Base-by-base conservation (phyloP, 92 coral and sea anemone species). In the Pocillopora grandis region DNA sequence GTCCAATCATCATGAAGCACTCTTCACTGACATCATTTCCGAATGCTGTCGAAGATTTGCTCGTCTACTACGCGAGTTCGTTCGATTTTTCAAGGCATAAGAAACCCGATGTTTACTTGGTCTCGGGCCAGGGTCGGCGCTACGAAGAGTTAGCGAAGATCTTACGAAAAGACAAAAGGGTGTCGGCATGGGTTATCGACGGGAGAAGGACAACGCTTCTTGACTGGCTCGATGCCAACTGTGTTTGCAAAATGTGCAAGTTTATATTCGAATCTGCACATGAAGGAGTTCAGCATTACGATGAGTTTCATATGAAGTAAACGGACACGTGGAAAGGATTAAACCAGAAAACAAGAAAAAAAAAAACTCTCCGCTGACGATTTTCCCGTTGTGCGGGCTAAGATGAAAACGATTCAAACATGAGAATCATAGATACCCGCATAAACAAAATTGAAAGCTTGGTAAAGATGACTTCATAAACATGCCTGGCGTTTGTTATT, bases 121-220 rank as follows among this genome's bases (percentile, higher is more conserved):
- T 93, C 27, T 93, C 97, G 83, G 94, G 97, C 1, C 94, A 89
- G 49, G 86, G 87, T 90, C 94, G 97, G 75, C 92, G 92, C 14
- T 93, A 90, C 94, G 97, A 93, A 86, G 97, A 93, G 85, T 77
- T 93, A 63, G 91, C 97, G 92, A 93, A 91, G 89, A 93, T 93
- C 76, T 77, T 93, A 66, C 92, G 97, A 87, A 86, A 92, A 71
- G 88, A 91, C 48, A 93, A 93, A 48, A 74, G 90, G 15, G 94
- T 93, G 0, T 93, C 97, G 85, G 94, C 97, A 61, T 90, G 94
- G 94, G 93, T 88, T 69, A 92, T 93, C 12, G 97, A 93, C 77
- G 97, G 97, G 2, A 82, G 75, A 20, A 81, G 90, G 62, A 91
- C 94, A 1, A 62, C 88, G 2, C 67, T 91, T 12, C 80, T 93